These are phyloP conservation scores for Danaus chrysippus DNA, from an alignment of 2,888 invertebrate genomes.

Conservation along the genomic window DNA sequence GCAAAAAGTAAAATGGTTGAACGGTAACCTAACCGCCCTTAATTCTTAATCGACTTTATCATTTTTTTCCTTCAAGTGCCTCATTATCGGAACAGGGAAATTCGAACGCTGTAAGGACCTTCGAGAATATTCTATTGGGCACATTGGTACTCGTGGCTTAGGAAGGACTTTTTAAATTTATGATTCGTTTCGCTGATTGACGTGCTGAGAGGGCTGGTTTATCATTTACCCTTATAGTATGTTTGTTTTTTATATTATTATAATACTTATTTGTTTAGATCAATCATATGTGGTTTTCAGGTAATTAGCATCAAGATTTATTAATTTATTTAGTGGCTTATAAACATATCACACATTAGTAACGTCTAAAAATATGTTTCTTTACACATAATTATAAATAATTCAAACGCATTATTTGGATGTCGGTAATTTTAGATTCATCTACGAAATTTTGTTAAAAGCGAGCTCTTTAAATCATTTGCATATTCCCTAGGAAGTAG, in stretches of 20 bases:
- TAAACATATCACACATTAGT: no score
- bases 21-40: constrained; percentile 19
- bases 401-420: not conserved
- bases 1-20: constrained; percentile 10
- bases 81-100: constrained; percentile 34
- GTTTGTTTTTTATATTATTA: no score
- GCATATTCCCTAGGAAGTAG: constrained; percentile 14
- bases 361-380: no score
- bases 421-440: not conserved
- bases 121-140: constrained; percentile 27
- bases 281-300: no score
- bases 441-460: not conserved
- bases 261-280: no score
- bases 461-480: constrained; percentile 14
- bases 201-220: constrained; percentile 3
- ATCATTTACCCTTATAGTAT: no score
- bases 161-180: constrained; percentile 12
- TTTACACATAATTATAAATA: not conserved
- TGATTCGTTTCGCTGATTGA: constrained; percentile 9
- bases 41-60: constrained; percentile 37
- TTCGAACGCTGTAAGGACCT: constrained; percentile 23
- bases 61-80: constrained; percentile 29
- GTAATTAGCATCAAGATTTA: no score
- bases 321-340: no score
- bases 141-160: constrained; percentile 16